Evolutionary conservation across 2,888 invertebrate genomes (phyloP).

Genomic region (Hemicrepidius hirtus): DNA sequence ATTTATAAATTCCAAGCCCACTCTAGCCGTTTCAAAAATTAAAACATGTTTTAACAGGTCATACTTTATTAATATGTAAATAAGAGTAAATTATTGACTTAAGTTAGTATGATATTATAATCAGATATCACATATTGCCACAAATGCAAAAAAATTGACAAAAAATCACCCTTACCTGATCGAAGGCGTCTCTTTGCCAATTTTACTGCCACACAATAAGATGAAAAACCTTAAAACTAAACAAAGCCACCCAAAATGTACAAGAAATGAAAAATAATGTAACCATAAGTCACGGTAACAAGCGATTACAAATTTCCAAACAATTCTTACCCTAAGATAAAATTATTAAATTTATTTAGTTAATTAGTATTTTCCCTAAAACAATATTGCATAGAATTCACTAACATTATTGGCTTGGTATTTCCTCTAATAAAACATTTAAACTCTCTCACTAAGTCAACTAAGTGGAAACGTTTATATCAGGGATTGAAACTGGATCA

Average conservation of each 20-base stretch:
- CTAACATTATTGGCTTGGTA: slow-evolving; percentile 42
- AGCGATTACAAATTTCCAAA: slow-evolving; percentile 1
- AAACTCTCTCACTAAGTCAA: slow-evolving; percentile 34
- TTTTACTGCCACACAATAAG: slow-evolving; percentile 24
- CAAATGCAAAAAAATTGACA: slow-evolving; percentile 8
- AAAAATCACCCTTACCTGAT: neutral
- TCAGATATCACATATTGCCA: slow-evolving; percentile 47
- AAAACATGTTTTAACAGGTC: too few relatives aligned
- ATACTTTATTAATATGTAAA: slow-evolving; percentile 44
- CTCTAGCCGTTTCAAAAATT: too few relatives aligned
- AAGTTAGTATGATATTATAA: slow-evolving; percentile 48
- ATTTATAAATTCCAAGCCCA: too few relatives aligned
- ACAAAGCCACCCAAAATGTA: slow-evolving; percentile 22
- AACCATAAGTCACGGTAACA: slow-evolving; percentile 10
- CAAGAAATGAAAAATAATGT: neutral
- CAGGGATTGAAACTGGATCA: neutral
- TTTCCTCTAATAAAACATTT: slow-evolving; percentile 36
- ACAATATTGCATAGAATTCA: slow-evolving; percentile 35
- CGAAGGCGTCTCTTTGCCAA: neutral
- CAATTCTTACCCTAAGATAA: slow-evolving; percentile 8
- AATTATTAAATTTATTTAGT: neutral
- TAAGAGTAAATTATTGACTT: slow-evolving; percentile 49
- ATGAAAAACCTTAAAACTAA: slow-evolving; percentile 16
- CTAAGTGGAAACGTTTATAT: slow-evolving; percentile 22
- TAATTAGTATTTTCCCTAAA: slow-evolving; percentile 33